phyloP scores from a whole-genome alignment of 2,888 invertebrate genomes.

The Drosophila nr. fundita region DNA sequence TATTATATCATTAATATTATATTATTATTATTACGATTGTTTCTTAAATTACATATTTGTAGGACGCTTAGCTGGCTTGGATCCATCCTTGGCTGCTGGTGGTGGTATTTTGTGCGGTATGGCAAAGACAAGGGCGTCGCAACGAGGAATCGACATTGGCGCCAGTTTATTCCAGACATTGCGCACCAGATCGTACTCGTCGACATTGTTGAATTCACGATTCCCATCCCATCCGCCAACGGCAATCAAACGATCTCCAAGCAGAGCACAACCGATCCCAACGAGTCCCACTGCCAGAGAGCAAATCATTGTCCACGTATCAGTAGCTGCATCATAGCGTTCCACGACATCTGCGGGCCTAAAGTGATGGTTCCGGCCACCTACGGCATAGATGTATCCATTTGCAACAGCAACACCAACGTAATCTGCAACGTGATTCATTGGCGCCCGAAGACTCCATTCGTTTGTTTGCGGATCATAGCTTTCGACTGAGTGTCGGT shows the following conservation, averaged over 20 bases:
- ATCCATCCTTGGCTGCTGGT: neutral
- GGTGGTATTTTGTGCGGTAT: constrained; percentile 81
- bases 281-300: constrained; percentile 93
- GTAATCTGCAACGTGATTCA: too few species aligned
- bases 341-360: constrained; percentile 94
- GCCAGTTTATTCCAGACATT: constrained; percentile 92
- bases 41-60: neutral
- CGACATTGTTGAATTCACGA: constrained; percentile 93
- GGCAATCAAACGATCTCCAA: constrained; percentile 91
- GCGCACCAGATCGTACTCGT: constrained; percentile 93
- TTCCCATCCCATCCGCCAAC: constrained; percentile 96
- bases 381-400: constrained; percentile 95
- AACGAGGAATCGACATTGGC: constrained; percentile 93
- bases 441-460: constrained; percentile 94
- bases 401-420: constrained; percentile 95
- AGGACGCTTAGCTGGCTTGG: neutral
- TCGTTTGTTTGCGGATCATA: constrained; percentile 90
- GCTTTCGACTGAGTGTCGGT: constrained; percentile 97
- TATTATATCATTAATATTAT: too few species aligned
- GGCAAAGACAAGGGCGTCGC: constrained; percentile 93
- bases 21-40: too few species aligned
- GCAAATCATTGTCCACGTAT: constrained; percentile 94
- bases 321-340: constrained; percentile 91
- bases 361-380: constrained; percentile 91
- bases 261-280: constrained; percentile 93